Evolutionary conservation across 2,797 vertebrate species (phyloP).

Genomic region (Characodon lateralis): DNA sequence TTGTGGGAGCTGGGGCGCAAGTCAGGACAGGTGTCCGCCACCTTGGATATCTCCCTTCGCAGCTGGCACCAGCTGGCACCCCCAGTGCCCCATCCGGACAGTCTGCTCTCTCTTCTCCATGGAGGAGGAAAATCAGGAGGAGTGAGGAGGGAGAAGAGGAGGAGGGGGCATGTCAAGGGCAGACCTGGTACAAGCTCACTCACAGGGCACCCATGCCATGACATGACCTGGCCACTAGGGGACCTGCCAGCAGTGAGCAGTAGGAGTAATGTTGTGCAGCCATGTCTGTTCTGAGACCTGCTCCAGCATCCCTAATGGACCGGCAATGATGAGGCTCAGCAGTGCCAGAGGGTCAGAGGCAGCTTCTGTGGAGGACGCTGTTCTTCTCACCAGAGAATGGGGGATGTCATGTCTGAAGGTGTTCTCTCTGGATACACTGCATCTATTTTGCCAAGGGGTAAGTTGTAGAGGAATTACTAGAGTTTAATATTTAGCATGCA

Average conservation of each 20-base stretch:
- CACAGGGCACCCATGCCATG: conserved; percentile 84
- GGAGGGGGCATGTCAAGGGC: conserved; percentile 80
- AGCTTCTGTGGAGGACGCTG: conserved; percentile 79
- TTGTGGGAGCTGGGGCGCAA: conserved; percentile 81
- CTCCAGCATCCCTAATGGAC: conserved; percentile 81
- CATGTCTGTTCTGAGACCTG: conserved; percentile 75
- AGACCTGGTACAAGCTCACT: conserved; percentile 84
- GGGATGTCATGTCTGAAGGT: conserved; percentile 80
- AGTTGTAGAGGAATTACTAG: conserved; percentile 55
- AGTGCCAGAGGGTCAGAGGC: conserved; percentile 82
- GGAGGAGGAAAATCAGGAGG: conserved; percentile 63
- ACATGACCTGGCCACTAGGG: conserved; percentile 83
- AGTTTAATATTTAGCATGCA: conserved; percentile 39
- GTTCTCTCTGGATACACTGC: conserved; percentile 71
- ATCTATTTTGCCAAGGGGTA: conserved; percentile 70
- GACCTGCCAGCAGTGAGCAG: conserved; percentile 77
- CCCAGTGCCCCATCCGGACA: conserved; percentile 81
- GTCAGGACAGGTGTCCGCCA: conserved; percentile 84
- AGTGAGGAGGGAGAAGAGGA: not conserved
- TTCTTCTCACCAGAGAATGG: conserved; percentile 71
- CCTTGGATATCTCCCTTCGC: conserved; percentile 83
- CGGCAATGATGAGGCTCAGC: conserved; percentile 82
- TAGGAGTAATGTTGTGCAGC: conserved; percentile 80
- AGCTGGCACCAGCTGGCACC: conserved; percentile 85
- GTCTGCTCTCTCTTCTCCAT: conserved; percentile 74